Evolutionary conservation across 2,113 vertebrate genomes (phyloP).

Genomic region (Mus pahari): DNA sequence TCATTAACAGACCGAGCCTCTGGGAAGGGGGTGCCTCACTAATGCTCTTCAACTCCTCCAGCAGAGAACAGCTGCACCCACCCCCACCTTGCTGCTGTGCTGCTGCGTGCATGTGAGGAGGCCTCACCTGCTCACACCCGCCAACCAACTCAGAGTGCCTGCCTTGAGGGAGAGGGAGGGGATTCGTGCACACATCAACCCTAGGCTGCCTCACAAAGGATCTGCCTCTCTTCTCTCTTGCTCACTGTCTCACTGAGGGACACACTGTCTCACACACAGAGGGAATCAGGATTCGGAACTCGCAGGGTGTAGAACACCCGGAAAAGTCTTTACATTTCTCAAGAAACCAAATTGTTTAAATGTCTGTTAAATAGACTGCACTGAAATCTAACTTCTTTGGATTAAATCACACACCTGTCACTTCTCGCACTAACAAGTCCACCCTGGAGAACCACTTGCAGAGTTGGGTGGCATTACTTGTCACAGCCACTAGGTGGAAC

Average conservation of each 20-base stretch:
- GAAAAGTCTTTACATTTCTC: constrained; percentile 31
- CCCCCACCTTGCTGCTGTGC: no score
- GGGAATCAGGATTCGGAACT: not conserved
- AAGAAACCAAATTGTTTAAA: constrained; percentile 30
- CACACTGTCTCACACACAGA: not conserved
- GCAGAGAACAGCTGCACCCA: not conserved
- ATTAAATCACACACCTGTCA: not conserved
- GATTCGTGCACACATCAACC: not conserved
- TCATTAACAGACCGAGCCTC: not conserved
- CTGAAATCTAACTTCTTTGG: not conserved
- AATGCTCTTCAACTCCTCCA: not conserved
- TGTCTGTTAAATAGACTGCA: not conserved
- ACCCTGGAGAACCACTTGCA: not conserved
- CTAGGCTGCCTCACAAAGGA: not conserved
- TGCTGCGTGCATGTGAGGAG: not conserved
- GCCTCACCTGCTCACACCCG: not conserved
- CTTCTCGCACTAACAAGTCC: not conserved
- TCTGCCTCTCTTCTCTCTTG: not conserved
- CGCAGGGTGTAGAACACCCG: not conserved
- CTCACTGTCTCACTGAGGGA: not conserved
- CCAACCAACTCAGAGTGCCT: not conserved
- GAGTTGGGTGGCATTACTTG: not conserved
- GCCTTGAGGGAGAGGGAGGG: not conserved
- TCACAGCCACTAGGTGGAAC: constrained; percentile 68
- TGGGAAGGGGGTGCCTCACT: not conserved